phyloP scores from a whole-genome alignment of 2,888 invertebrate species.

The Meganola albula region DNA sequence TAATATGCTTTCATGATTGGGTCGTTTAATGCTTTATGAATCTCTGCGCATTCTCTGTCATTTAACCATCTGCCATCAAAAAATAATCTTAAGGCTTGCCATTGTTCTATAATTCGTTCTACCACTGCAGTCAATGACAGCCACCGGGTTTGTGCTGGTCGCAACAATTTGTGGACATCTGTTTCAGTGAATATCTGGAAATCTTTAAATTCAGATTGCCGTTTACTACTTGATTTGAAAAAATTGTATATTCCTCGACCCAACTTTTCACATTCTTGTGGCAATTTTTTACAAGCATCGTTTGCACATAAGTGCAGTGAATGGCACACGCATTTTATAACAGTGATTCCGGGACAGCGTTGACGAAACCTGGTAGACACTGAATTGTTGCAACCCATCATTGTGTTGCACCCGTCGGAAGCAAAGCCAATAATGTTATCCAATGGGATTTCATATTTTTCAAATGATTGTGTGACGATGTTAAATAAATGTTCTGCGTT shows the following conservation, averaged over 20 bases:
- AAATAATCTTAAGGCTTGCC: slow-evolving; percentile 25
- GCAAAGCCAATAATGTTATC: slow-evolving; percentile 12
- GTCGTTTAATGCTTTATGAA: slow-evolving; percentile 5
- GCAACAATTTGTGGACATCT: slow-evolving; percentile 20
- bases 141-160: slow-evolving; percentile 21
- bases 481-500: not conserved
- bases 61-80: slow-evolving; percentile 13
- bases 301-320: slow-evolving; percentile 17
- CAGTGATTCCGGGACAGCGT: slow-evolving; percentile 13
- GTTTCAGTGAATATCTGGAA: slow-evolving; percentile 11
- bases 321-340: slow-evolving; percentile 20
- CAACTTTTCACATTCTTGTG: slow-evolving; percentile 13
- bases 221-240: slow-evolving; percentile 8
- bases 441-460: not conserved
- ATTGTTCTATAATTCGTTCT: slow-evolving; percentile 30
- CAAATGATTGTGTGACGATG: not conserved
- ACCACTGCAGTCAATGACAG: slow-evolving; percentile 28
- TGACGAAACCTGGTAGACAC: slow-evolving; percentile 11
- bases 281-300: slow-evolving; percentile 17
- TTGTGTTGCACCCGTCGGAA: slow-evolving; percentile 16
- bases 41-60: slow-evolving; percentile 3
- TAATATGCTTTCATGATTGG: slow-evolving; percentile 7
- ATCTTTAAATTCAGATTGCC: slow-evolving; percentile 2
- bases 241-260: slow-evolving; percentile 9
- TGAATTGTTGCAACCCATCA: slow-evolving; percentile 17